Base-by-base conservation (phyloP, 2,888 invertebrate species). In the Eupithecia vulgata region DNA sequence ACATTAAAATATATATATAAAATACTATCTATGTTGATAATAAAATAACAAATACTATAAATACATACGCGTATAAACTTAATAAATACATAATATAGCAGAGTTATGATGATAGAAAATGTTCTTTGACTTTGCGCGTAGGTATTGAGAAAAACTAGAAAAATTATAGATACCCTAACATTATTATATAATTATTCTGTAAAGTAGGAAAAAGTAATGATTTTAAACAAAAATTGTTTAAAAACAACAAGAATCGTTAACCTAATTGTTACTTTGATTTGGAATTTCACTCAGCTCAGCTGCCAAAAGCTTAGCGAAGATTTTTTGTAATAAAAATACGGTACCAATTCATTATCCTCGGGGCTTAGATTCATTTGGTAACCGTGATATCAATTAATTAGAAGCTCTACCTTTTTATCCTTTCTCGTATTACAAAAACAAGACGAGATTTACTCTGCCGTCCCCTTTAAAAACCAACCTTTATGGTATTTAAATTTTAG, bases 381-480 rank as follows among this genome's bases (percentile, higher is more conserved):
- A 70, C 74, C 72, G 74, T 71, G 78, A 72, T 72, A 70, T 73
- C 79, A 79, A 83, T 83, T 80, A 72, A 81, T 82, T 84, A 84
- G 83, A n/a, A 65, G 62, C 35, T 65, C 37, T 84, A 70, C 76
- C 78, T 74, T 76, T 70, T 83, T 81, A 85, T 82, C 83, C 81
- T 71, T 75, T 76, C 81, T 85, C 78, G 77, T 76, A 75, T 82
- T 81, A 80, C 83, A 76, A 81, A 78, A 83, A 84, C 80, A 83
- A 78, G 69, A 71, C 52, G 64, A 68, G 40, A 74, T 68, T 71
- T 69, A 67, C 67, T 64, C 67, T 37, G 5, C n/a, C 35, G 34
- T 62, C n/a, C 61, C 68, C 21, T 42, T 65, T 65, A 7, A 71
- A 69, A 68, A 69, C n/a, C 48, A 68, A 65, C 66, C 79, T 73